Base-by-base conservation (phyloP, 2,797 vertebrate species). In the Neopelma chrysocephalum region DNA sequence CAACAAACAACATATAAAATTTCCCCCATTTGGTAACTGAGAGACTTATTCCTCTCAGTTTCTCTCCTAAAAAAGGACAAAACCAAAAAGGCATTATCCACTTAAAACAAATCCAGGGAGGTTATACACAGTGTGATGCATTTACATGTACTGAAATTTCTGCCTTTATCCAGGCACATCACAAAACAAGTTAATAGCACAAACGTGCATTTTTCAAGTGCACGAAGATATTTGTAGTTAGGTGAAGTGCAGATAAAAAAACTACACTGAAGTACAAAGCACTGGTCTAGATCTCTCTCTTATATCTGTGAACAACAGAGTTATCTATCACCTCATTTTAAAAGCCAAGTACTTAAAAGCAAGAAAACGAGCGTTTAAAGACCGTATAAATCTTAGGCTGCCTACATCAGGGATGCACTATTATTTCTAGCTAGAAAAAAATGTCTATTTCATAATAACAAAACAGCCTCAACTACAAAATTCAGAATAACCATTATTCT, bases 291-390 rank as follows among this genome's bases (percentile, higher is more conserved):
- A 75, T 53, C 38, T 25, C 50, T 69, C 76, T 34, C 38, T 57
- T 45, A 17, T 45, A 72, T 60, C 50, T 84, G 15, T 60, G 65
- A 94, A 61, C 45, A 94, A 82, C 12, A 80, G 38, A 56, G 60
- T 86, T 93, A 94, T 78, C 66, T 68, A 82, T 94, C 80, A 87
- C 58, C 66, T 89, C 42, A 84, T 89, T 81, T 83, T 34, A 92
- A 93, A 96, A 90, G 42, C 58, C 57, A 69, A 88, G 34, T n/a
- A 83, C 80, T 92, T 81, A 82, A 96, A 88, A 81, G 50, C 68
- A 94, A 71, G 69, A 83, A 95, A 90, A 94, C 58, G 25, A 93
- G 77, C 53, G 57, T 88, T 90, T 92, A 95, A 96, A 62, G 54
- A 77, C 20, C 9, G 21, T 79, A 80, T 87, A 82, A 91, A 95